Evolutionary conservation across 2,113 vertebrate species (phyloP).

Genomic region (Aleadryas rufinucha): DNA sequence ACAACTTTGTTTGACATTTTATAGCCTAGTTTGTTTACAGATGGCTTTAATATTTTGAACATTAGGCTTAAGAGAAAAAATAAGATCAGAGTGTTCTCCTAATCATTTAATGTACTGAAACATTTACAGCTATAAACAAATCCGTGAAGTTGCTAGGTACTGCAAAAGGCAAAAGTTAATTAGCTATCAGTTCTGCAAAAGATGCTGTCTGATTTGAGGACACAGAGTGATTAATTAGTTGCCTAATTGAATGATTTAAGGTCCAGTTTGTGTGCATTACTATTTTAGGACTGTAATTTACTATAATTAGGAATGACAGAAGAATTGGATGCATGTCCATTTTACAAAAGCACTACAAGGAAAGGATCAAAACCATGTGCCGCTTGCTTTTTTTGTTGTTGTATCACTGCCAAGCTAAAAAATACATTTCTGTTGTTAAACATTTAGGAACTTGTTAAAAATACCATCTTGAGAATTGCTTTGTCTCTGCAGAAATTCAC

Average conservation of each 20-base stretch:
- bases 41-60: background rate
- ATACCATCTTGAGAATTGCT: background rate
- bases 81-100: background rate
- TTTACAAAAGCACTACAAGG: background rate
- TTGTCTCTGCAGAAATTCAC: background rate
- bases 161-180: constrained; percentile 13
- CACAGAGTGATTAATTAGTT: constrained; percentile 17
- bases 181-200: background rate
- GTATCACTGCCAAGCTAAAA: background rate
- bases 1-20: background rate
- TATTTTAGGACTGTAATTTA: constrained; percentile 30
- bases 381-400: background rate
- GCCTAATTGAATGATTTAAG: background rate
- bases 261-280: background rate
- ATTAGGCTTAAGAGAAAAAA: background rate
- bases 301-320: background rate
- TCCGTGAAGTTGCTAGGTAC: constrained; percentile 26
- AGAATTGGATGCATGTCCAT: background rate
- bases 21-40: background rate
- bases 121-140: background rate
- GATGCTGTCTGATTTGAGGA: background rate
- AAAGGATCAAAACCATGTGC: background rate
- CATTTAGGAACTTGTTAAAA: background rate
- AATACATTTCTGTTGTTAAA: background rate
- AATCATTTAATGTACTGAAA: constrained; percentile 25